Percentiles rank a stretch among this genome's conserved stretches.
Evolutionary conservation across 1,140 invertebrate genomes (phyloP).

Genomic region (Chelonus insularis): DNA sequence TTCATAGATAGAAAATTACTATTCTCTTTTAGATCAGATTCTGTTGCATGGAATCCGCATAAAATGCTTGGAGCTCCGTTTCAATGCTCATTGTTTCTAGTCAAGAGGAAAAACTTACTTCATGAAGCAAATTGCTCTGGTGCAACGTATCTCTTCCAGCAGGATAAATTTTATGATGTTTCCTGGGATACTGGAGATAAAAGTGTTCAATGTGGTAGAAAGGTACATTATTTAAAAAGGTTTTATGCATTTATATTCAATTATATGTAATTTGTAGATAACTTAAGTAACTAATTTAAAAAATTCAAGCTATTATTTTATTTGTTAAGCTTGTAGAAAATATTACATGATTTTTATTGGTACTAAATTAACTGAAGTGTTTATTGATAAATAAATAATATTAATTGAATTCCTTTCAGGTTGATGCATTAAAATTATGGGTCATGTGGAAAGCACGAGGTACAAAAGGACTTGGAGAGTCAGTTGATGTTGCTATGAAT

Average conservation of each 20-base stretch:
- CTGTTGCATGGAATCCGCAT: conserved; percentile 92
- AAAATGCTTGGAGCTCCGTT: conserved; percentile 87
- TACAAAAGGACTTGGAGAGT: conserved; percentile 60
- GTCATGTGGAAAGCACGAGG: conserved; percentile 86
- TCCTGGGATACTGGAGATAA: conserved; percentile 91
- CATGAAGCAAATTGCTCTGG: conserved; percentile 75
- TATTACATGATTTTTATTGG: no score
- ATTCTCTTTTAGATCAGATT: conserved; percentile 67
- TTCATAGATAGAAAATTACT: conserved; percentile 18
- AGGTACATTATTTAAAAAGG: conserved; percentile 58
- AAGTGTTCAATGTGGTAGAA: conserved; percentile 90
- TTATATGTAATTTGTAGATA: no score
- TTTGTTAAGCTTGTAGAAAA: no score
- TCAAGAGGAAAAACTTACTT: conserved; percentile 68
- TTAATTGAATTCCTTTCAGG: conserved; percentile 50
- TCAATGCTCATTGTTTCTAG: conserved; percentile 84
- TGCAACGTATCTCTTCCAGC: conserved; percentile 87
- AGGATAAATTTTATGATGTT: conserved; percentile 92
- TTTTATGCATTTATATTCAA: no score
- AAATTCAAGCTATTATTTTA: no score
- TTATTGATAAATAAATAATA: not conserved
- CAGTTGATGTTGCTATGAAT: conserved; percentile 69
- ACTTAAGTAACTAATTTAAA: no score
- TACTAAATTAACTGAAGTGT: no score
- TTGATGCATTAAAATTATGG: conserved; percentile 93